Evolutionary conservation across 2,113 vertebrate genomes (phyloP), one percentile per base, ranked within the genome.

Genomic region (Apodemus sylvaticus): DNA sequence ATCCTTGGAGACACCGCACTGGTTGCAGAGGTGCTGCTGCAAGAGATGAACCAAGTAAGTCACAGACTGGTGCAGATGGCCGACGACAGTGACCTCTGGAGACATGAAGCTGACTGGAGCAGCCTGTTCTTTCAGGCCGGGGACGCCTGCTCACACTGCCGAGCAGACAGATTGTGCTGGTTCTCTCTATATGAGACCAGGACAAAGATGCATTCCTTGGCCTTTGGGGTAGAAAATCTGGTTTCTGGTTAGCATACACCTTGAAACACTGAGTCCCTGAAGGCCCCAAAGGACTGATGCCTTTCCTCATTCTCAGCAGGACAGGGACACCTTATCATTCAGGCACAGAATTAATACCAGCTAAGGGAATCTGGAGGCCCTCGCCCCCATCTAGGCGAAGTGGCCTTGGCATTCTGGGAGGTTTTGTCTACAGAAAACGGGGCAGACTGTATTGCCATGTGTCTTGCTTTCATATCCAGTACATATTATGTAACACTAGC

Each of bases 1-100:
- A 76, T 66, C 16, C 53, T 45, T 92, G 89, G 74, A 88, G 74
- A 95, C 70, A 1, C 66, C 36, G 62, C 26, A 93, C 31, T 91
- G 51, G 66, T 45, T 90, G 29, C n/a, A 95, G 45, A 88, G 8
- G 89, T 93, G 24, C 34, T 86, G 64, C 42, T 92, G 77, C 85
- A 53, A 77, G 77, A 86, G 90, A 89, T 70, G 92, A 93, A 96
- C 11, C 68, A 71, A 92, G 94, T 89, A 74, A 93, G 71, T 91
- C 51, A 91, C 24, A 94, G 51, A 77, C 91, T 78, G 89, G 7
- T 87, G 82, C 36, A 78, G 78, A 94, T 58, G 55, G 77, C 55
- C 39, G 62, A 74, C 93, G n/a, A 66, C 26, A 82, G 42, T 64
- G 12, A 55, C 42, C 70, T 87, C 31, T 66, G 60, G 45, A 89